Evolutionary conservation across 2,113 vertebrate genomes (phyloP).

Genomic region (Scophthalmus maximus): DNA sequence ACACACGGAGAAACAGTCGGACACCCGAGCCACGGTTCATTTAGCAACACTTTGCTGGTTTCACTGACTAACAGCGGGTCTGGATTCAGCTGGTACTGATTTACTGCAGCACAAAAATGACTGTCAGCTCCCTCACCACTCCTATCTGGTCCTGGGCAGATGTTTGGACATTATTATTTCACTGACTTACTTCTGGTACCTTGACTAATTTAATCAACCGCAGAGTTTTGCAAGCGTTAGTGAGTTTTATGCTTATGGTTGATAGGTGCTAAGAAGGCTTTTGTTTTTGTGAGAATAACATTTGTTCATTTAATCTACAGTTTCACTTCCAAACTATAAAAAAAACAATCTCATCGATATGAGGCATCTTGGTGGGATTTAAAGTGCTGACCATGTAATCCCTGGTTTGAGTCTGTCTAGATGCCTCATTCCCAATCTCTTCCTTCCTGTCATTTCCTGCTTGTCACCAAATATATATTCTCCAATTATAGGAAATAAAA

Average conservation of each 20-base stretch:
- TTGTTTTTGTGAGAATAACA: too few relatives aligned
- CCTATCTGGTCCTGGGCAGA: constrained; percentile 44
- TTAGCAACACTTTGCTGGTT: constrained; percentile 61
- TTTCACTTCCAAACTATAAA: background rate
- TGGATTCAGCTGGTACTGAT: constrained; percentile 56
- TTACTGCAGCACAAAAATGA: constrained; percentile 24
- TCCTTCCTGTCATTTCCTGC: background rate
- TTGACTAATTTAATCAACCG: constrained; percentile 43
- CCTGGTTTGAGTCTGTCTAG: background rate
- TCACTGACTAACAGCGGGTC: constrained; percentile 60
- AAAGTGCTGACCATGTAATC: background rate
- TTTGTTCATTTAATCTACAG: too few relatives aligned
- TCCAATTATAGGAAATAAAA: background rate
- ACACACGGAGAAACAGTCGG: constrained; percentile 90
- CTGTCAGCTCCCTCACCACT: constrained; percentile 20
- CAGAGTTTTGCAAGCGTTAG: constrained; percentile 5
- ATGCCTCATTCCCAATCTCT: background rate
- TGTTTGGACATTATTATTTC: constrained; percentile 49
- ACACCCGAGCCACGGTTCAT: constrained; percentile 79
- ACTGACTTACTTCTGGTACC: constrained; percentile 40
- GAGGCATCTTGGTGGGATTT: background rate
- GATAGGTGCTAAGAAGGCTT: background rate
- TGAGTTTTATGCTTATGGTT: background rate
- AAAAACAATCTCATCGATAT: background rate
- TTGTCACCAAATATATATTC: too few relatives aligned